phyloP scores from a whole-genome alignment of 2,797 vertebrate genomes.

The Kryptolebias ocellatus region DNA sequence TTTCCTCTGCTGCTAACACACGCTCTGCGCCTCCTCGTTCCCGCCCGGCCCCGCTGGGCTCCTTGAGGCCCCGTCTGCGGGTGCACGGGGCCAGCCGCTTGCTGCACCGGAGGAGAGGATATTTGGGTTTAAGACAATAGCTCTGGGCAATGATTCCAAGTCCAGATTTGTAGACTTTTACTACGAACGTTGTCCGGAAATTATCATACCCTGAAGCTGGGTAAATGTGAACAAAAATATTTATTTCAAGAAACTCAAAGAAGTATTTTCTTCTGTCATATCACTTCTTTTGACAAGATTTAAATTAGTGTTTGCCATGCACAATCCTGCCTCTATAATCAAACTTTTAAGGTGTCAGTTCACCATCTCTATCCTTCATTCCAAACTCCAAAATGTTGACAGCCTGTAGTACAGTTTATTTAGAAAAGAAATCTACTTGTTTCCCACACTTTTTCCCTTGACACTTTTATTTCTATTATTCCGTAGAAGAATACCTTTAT shows the following conservation, averaged over 20 bases:
- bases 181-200: no score
- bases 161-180: neutral
- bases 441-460: constrained; percentile 20
- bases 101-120: neutral
- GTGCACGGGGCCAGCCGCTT: constrained; percentile 11
- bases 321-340: neutral
- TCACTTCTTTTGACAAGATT: neutral
- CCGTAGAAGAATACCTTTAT: neutral
- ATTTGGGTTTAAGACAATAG: neutral
- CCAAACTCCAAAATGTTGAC: no score
- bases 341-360: no score
- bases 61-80: constrained; percentile 34
- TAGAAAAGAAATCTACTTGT: neutral
- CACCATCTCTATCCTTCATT: no score
- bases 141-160: neutral
- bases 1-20: constrained; percentile 69
- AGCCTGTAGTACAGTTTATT: no score
- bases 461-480: constrained; percentile 34
- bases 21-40: constrained; percentile 57
- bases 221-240: neutral
- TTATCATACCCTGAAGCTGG: constrained; percentile 1
- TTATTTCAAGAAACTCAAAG: neutral
- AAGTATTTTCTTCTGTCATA: neutral
- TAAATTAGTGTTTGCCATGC: neutral
- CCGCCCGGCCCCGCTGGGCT: constrained; percentile 48